A percentile compares a stretch with the other conserved stretches of the same genome.
phyloP scores from a whole-genome alignment of 2,888 invertebrate species.

The Orthosia cruda region DNA sequence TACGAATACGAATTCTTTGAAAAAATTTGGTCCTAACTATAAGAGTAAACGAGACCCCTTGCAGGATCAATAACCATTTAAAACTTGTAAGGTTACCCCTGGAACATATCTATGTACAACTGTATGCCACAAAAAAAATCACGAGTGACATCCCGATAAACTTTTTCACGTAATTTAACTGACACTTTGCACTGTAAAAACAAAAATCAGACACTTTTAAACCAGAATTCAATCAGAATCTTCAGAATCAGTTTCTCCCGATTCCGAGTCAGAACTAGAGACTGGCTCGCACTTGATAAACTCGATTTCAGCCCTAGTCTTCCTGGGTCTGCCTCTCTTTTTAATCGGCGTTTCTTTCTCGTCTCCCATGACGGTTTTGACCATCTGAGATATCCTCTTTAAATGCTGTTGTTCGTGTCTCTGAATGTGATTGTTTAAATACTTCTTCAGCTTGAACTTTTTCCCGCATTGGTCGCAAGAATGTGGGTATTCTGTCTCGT shows the following conservation, averaged over 20 bases:
- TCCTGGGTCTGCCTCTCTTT: slow-evolving; percentile 75
- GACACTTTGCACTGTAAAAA: slow-evolving; percentile 28
- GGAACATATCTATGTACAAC: slow-evolving; percentile 47
- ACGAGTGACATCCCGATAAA: background rate
- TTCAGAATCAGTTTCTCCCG: slow-evolving; percentile 74
- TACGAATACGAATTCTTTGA: slow-evolving; percentile 30
- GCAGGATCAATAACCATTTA: background rate
- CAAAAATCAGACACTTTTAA: slow-evolving; percentile 10
- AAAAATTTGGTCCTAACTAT: slow-evolving; percentile 54
- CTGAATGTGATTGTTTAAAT: slow-evolving; percentile 86
- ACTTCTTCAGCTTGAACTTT: slow-evolving; percentile 87
- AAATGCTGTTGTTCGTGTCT: slow-evolving; percentile 89
- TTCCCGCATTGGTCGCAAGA: slow-evolving; percentile 87
- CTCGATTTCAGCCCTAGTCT: slow-evolving; percentile 83
- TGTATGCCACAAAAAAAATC: slow-evolving; percentile 25
- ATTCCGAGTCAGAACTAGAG: slow-evolving; percentile 81
- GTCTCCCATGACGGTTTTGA: slow-evolving; percentile 86
- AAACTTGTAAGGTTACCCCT: slow-evolving; percentile 1
- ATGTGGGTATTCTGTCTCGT: slow-evolving; percentile 85
- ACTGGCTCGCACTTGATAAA: slow-evolving; percentile 89
- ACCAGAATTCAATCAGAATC: slow-evolving; percentile 63
- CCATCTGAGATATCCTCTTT: slow-evolving; percentile 87
- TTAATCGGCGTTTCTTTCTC: slow-evolving; percentile 75
- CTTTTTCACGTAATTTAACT: background rate
- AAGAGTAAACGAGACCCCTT: slow-evolving; percentile 4